These are phyloP conservation scores for Lepus timidus DNA, from an alignment of 2,113 vertebrate genomes.

Conservation along the genomic window DNA sequence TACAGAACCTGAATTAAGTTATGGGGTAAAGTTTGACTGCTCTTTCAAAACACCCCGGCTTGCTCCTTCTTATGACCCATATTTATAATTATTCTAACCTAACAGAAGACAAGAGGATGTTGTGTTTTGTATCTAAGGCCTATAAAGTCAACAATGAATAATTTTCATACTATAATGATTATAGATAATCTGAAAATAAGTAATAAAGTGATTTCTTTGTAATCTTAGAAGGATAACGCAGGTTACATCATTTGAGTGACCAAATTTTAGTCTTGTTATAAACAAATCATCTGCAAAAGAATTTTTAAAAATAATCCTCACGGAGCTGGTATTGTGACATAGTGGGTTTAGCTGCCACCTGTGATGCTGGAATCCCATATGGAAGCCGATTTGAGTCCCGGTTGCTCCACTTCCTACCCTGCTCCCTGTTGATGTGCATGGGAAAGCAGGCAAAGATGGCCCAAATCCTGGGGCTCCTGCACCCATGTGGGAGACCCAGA, in stretches of 20 bases:
- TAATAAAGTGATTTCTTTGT: slow-evolving; percentile 11
- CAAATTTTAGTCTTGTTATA: slow-evolving; percentile 41
- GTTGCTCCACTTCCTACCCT: too few relatives aligned
- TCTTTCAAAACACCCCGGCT: slow-evolving; percentile 23
- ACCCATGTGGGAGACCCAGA: too few relatives aligned
- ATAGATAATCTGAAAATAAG: slow-evolving; percentile 35
- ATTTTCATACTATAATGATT: slow-evolving; percentile 10
- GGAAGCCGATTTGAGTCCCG: too few relatives aligned
- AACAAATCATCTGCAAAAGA: slow-evolving; percentile 38
- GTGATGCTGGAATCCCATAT: too few relatives aligned
- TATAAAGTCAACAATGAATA: slow-evolving; percentile 7
- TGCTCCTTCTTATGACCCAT: neutral
- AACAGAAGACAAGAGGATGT: slow-evolving; percentile 15
- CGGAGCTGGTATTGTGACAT: neutral
- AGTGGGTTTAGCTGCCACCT: too few relatives aligned
- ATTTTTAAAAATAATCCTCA: slow-evolving; percentile 54
- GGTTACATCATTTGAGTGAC: neutral
- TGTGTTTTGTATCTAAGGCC: neutral
- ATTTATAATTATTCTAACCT: slow-evolving; percentile 30
- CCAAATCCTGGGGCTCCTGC: too few relatives aligned
- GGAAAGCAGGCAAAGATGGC: too few relatives aligned
- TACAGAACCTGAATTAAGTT: slow-evolving; percentile 11
- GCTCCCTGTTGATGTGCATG: too few relatives aligned
- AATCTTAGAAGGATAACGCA: slow-evolving; percentile 27
- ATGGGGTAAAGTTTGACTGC: neutral